Percentiles rank a stretch among this genome's conserved stretches.
These are phyloP conservation scores for Xanthorhoe spadicearia DNA, from an alignment of 2,888 invertebrate genomes.

Conservation along the genomic window DNA sequence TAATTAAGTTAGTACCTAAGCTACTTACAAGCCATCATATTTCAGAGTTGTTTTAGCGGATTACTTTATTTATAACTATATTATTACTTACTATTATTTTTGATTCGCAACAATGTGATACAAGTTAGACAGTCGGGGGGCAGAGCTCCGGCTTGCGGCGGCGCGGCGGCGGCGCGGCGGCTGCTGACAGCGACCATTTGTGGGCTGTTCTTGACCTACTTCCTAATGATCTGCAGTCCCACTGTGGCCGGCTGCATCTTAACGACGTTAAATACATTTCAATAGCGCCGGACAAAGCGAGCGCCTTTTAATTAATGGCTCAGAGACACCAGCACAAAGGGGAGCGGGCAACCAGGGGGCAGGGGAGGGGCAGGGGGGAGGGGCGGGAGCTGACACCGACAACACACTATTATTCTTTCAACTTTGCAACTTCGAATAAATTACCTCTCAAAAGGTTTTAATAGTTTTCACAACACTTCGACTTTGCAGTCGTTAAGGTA, in stretches of 20 bases:
- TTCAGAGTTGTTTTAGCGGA: too few species aligned
- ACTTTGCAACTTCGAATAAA: conserved; percentile 41
- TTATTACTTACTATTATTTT: too few species aligned
- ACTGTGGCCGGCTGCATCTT: conserved; percentile 38
- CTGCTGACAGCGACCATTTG: neutral
- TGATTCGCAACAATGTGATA: too few species aligned
- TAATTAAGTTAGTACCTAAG: too few species aligned
- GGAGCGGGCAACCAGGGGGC: neutral
- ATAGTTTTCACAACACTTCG: conserved; percentile 29
- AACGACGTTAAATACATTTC: conserved; percentile 44
- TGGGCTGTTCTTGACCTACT: conserved; percentile 1
- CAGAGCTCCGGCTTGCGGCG: too few species aligned
- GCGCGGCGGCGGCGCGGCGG: neutral
- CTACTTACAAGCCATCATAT: too few species aligned
- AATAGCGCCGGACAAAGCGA: conserved; percentile 43
- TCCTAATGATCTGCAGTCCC: conserved; percentile 14
- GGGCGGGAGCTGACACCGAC: conserved; percentile 39
- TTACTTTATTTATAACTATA: too few species aligned
- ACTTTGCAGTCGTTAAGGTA: neutral
- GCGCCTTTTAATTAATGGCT: conserved; percentile 41
- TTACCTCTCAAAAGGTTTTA: conserved; percentile 37
- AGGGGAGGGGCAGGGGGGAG: conserved; percentile 17
- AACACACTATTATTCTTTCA: conserved; percentile 44
- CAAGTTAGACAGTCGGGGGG: too few species aligned
- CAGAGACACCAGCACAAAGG: conserved; percentile 15